phyloP scores from a whole-genome alignment of 2,113 vertebrate species.

The Perca schrenkii region DNA sequence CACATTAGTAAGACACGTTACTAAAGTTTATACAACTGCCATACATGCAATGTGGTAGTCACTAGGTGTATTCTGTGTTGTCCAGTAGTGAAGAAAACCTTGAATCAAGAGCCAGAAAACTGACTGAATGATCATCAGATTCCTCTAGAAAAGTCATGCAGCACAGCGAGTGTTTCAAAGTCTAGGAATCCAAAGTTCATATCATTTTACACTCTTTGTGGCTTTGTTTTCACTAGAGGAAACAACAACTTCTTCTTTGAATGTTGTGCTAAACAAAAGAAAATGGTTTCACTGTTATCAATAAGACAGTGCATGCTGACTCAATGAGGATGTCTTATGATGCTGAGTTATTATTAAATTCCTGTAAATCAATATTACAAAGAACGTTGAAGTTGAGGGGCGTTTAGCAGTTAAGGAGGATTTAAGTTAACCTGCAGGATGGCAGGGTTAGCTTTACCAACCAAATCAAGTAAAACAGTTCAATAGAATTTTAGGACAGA shows the following conservation, averaged over 20 bases:
- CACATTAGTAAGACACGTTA: not conserved
- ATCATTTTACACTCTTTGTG: not conserved
- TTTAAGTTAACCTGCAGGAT: not conserved
- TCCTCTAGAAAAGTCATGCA: not conserved
- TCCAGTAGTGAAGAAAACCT: constrained; percentile 3
- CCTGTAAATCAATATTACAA: not conserved
- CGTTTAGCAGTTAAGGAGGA: not conserved
- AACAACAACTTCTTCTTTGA: not conserved
- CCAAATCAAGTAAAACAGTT: not conserved
- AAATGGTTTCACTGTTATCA: not conserved
- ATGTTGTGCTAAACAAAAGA: not conserved
- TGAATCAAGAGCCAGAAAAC: not conserved
- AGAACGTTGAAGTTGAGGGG: not conserved
- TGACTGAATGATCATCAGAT: not conserved
- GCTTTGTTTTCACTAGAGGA: not conserved
- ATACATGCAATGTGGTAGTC: not conserved
- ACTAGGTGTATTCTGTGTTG: not conserved
- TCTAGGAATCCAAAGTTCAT: not conserved
- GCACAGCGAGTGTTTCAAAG: not conserved
- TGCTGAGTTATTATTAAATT: not conserved
- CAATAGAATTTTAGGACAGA: not conserved
- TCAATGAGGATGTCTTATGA: not conserved
- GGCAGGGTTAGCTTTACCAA: not conserved
- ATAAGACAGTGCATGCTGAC: not conserved
- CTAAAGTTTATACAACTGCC: not conserved